Percentiles rank a stretch among this genome's conserved stretches.
These are phyloP conservation scores for Phanerotoma sp. DNA, from an alignment of 2,888 invertebrate genomes.

Conservation along the genomic window DNA sequence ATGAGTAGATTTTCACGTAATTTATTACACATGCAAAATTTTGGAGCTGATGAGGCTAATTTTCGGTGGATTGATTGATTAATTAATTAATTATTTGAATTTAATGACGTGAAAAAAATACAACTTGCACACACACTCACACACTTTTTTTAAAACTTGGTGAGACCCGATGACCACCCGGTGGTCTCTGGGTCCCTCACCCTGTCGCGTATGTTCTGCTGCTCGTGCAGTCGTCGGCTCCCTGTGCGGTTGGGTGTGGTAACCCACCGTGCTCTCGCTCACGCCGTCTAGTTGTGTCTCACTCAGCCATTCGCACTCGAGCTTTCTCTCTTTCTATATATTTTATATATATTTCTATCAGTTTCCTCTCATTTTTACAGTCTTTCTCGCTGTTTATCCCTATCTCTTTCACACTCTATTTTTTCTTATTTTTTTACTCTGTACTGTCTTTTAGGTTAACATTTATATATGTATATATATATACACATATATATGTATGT, in stretches of 20 bases:
- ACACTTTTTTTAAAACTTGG: background rate
- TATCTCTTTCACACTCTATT: no score
- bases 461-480: background rate
- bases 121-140: background rate
- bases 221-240: conserved; percentile 46
- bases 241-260: conserved; percentile 56
- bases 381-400: no score
- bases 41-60: no score
- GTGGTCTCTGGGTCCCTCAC: conserved; percentile 30
- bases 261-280: conserved; percentile 44
- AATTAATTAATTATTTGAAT: no score
- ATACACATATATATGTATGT: no score
- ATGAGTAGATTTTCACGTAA: no score
- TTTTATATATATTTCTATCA: background rate
- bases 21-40: no score
- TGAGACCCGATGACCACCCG: conserved; percentile 26
- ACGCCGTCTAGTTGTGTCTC: conserved; percentile 37
- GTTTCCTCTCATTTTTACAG: no score
- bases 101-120: background rate
- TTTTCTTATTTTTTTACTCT: no score
- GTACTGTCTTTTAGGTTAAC: no score
- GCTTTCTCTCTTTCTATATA: conserved; percentile 4
- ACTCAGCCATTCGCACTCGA: conserved; percentile 15
- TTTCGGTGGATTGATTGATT: no score
- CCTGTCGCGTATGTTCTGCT: conserved; percentile 31